Conservation (phyloP, 2,888 invertebrate species). For the Sphaeridia pumilis region DNA sequence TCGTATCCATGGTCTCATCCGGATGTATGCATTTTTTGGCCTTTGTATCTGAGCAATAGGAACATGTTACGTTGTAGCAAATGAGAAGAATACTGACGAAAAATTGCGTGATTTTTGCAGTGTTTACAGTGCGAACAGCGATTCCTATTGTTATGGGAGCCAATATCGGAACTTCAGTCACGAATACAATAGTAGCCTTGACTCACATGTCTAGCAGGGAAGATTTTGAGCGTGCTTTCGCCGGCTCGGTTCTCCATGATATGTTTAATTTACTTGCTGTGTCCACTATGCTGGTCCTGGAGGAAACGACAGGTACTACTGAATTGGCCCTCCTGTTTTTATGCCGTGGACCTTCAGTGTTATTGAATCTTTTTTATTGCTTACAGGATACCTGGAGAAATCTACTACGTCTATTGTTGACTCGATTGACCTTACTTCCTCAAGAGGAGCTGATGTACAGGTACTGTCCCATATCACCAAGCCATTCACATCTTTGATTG, state of each 20-base stretch:
- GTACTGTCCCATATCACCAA: constrained; percentile 42
- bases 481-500: constrained; percentile 41
- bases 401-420: constrained; percentile 39
- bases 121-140: constrained; percentile 40
- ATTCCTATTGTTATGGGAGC: constrained; percentile 49
- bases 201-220: constrained; percentile 40
- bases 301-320: constrained; percentile 39
- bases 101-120: constrained; percentile 28
- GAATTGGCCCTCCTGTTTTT: neutral
- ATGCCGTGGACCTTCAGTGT: too few species aligned
- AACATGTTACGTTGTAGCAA: constrained; percentile 39
- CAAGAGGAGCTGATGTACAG: constrained; percentile 38
- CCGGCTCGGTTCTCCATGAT: constrained; percentile 47
- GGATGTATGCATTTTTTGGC: too few species aligned
- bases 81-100: constrained; percentile 37
- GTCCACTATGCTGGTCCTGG: constrained; percentile 43
- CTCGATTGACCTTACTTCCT: constrained; percentile 35
- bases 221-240: constrained; percentile 46
- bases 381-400: constrained; percentile 38
- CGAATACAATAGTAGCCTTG: constrained; percentile 46
- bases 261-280: constrained; percentile 48
- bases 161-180: constrained; percentile 46
- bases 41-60: too few species aligned
- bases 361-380: neutral
- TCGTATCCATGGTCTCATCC: constrained; percentile 42